Evolutionary conservation across 2,113 vertebrate genomes (phyloP), one percentile per base, ranked within the genome.

Genomic region (Anseranas semipalmata): DNA sequence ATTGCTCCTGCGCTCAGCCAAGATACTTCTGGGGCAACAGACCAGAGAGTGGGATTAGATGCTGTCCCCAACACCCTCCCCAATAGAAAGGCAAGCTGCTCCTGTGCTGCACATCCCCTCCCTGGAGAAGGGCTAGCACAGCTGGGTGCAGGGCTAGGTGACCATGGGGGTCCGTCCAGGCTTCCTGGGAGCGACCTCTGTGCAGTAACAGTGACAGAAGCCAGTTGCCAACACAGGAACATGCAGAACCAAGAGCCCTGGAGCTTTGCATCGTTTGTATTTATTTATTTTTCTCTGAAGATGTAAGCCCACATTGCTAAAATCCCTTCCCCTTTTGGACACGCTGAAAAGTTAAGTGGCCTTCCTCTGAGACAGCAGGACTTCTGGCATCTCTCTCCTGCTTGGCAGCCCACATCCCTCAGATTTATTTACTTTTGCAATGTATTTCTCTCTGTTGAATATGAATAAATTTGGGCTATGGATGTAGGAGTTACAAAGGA

Each of bases 351-450:
- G 87, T 93, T 91, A 93, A 91, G 91, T 89, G 78, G 62, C 48
- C 50, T 91, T 93, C 71, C 58, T 91, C 48, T 72, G 86, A 89
- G 91, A 72, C 93, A 81, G 76, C 52, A 84, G n/a, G 68, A 75
- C 46, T 97, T 77, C 70, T 95, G 91, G 73, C 86, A 89, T 8
- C 30, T 33, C n/a, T 74, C 7, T 77, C 22, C 48, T 9, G 3
- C 56, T 95, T 92, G 84, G 94, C 73, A 92, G 75, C 24, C 67
- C n/a, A 12, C 32, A 70, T 37, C 17, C 53, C 72, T 62, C 70
- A 27, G 30, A 52, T 94, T 72, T 94, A 85, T 94, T 96, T 96
- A 79, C 62, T 87, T 87, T 87, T 85, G 53, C 45, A 85, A 70
- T 48, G 73, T 87, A 67, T 92, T 96, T 92, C 73, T 93, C 86